Evolutionary conservation across 2,113 vertebrate genomes (phyloP).

Genomic region (Uropsilus gracilis): DNA sequence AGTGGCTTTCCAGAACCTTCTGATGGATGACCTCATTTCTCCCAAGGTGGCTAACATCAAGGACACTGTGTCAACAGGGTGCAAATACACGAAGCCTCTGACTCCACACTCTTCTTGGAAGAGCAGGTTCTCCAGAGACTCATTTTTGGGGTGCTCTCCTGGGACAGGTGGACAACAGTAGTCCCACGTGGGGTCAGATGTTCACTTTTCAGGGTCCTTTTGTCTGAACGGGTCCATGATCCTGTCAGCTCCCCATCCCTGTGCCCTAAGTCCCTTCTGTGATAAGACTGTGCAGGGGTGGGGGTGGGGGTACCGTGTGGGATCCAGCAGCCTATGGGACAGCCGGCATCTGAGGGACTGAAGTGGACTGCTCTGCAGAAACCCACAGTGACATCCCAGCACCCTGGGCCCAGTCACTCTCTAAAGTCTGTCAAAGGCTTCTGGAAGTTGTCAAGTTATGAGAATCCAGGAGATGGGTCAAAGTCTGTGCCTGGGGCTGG

Average conservation of each 20-base stretch:
- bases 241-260: neutral
- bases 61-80: neutral
- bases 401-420: neutral
- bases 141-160: neutral
- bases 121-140: neutral
- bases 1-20: neutral
- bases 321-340: neutral
- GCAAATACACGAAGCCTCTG: neutral
- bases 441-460: neutral
- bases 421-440: conserved; percentile 28
- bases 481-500: neutral
- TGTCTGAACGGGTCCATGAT: neutral
- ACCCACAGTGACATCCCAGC: neutral
- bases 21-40: neutral
- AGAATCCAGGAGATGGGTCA: neutral
- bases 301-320: neutral
- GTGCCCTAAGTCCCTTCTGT: neutral
- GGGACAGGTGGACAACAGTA: neutral
- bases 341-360: no score
- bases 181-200: neutral
- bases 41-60: neutral
- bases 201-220: neutral
- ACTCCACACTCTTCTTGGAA: neutral
- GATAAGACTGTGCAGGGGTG: neutral
- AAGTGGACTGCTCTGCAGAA: neutral